A percentile compares a stretch with the other conserved stretches of the same genome.
Evolutionary conservation across 2,888 invertebrate species (phyloP).

Genomic region (Hirtodrosophila alboralis): DNA sequence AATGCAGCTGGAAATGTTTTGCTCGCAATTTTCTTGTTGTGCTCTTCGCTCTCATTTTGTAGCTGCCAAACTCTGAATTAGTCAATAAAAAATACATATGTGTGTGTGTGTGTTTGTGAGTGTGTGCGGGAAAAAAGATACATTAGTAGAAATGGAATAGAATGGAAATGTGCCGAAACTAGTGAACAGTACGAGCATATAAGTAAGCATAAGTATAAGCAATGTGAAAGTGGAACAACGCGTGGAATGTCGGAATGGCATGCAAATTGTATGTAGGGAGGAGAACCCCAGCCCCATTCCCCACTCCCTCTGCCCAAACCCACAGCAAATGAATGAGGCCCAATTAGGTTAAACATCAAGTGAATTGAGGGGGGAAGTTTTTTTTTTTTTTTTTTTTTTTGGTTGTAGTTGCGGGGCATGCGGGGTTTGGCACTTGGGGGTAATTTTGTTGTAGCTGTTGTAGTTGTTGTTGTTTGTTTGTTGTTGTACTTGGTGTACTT

Average conservation of each 20-base stretch:
- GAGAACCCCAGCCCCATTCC: no score
- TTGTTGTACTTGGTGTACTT: constrained; percentile 75
- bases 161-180: constrained; percentile 50
- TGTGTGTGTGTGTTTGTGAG: no score
- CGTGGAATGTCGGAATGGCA: constrained; percentile 60
- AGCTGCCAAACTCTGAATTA: constrained; percentile 4
- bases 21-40: no score
- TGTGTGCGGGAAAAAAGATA: constrained; percentile 18
- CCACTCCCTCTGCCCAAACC: no score
- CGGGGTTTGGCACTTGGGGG: constrained; percentile 24
- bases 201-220: constrained; percentile 37
- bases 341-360: constrained; percentile 78
- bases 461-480: constrained; percentile 18
- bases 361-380: constrained; percentile 59
- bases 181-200: constrained; percentile 11
- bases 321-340: constrained; percentile 73
- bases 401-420: constrained; percentile 33
- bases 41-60: not conserved
- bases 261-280: constrained; percentile 65
- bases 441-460: constrained; percentile 13
- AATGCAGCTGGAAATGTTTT: no score
- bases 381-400: constrained; percentile 15
- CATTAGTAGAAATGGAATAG: constrained; percentile 29
- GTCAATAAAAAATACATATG: constrained; percentile 44
- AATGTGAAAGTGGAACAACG: constrained; percentile 55